phyloP scores from a whole-genome alignment of 2,888 invertebrate species.

The Leucania comma region DNA sequence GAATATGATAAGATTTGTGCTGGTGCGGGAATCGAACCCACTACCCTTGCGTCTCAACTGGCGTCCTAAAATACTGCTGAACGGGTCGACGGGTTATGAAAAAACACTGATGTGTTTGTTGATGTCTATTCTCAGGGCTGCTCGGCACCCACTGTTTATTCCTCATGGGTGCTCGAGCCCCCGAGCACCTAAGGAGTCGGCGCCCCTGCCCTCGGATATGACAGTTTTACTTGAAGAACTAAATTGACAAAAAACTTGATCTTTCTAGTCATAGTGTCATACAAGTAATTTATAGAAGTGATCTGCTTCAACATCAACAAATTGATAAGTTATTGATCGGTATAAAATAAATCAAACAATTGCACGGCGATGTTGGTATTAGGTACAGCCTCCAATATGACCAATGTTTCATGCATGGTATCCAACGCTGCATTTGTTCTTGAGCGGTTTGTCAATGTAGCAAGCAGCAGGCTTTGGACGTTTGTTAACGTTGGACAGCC shows the following conservation, averaged over 20 bases:
- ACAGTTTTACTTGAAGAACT: background rate
- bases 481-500: constrained; percentile 17
- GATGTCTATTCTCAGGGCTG: too few species aligned
- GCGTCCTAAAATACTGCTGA: too few species aligned
- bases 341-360: constrained; percentile 3
- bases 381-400: constrained; percentile 10
- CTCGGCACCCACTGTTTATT: too few species aligned
- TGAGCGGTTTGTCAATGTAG: background rate
- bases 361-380: constrained; percentile 2
- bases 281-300: background rate
- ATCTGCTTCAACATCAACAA: background rate
- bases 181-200: too few species aligned
- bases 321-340: constrained; percentile 7
- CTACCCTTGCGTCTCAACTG: too few species aligned
- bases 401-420: background rate
- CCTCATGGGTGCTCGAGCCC: too few species aligned
- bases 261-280: background rate
- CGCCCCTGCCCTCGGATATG: too few species aligned
- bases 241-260: background rate
- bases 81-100: too few species aligned
- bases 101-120: too few species aligned
- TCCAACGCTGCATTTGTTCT: constrained; percentile 11
- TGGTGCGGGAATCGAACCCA: too few species aligned
- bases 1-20: too few species aligned
- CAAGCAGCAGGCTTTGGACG: background rate